phyloP scores from a whole-genome alignment of 2,113 vertebrate genomes.

The Ciconia maguari region DNA sequence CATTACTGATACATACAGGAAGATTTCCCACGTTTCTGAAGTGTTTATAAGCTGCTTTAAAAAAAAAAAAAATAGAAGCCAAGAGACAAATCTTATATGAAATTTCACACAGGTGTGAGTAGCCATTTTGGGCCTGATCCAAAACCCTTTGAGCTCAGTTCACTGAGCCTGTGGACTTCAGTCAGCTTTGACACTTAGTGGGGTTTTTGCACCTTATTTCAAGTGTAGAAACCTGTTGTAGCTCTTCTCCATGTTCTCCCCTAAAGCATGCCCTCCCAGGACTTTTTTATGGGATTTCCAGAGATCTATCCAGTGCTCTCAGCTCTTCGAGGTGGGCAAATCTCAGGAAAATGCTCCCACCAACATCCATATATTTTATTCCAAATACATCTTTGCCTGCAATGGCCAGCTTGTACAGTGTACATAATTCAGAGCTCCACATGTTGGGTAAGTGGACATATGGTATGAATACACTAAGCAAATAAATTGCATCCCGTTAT shows the following conservation, averaged over 20 bases:
- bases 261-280: neutral
- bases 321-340: neutral
- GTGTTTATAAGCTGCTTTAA: neutral
- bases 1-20: neutral
- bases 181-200: neutral
- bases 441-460: neutral
- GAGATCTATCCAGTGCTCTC: neutral
- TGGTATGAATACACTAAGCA: neutral
- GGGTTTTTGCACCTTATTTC: neutral
- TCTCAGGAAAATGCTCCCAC: neutral
- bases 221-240: neutral
- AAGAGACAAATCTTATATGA: neutral
- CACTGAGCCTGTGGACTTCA: neutral
- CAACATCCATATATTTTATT: neutral
- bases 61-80: neutral
- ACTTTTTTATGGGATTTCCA: neutral
- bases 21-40: neutral
- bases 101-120: neutral
- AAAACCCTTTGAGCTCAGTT: neutral
- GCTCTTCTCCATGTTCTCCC: neutral
- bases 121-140: neutral
- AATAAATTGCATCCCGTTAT: neutral
- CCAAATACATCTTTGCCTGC: neutral
- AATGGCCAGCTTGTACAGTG: neutral
- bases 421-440: neutral